These are phyloP conservation scores for Heliornis fulica DNA, from an alignment of 2,113 vertebrate genomes.

Conservation along the genomic window DNA sequence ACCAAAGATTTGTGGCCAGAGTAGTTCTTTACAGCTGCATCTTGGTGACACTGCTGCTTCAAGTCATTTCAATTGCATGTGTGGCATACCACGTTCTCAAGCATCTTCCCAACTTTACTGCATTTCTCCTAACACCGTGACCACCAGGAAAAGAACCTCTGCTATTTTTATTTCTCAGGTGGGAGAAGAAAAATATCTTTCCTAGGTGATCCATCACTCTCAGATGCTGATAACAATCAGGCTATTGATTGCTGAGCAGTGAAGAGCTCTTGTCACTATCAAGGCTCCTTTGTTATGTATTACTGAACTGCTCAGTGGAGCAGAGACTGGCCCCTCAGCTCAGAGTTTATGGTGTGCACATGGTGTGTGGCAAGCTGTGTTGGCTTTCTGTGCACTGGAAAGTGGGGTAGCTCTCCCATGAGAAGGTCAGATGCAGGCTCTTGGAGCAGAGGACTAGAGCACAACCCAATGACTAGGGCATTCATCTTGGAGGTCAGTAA, in stretches of 20 bases:
- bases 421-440: not conserved
- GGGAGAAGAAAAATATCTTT: not conserved
- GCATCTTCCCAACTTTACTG: not conserved
- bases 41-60: not conserved
- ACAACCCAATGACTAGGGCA: not conserved
- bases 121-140: not conserved
- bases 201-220: not conserved
- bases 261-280: not conserved
- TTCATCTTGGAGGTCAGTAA: not conserved
- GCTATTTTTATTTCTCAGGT: not conserved
- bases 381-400: not conserved
- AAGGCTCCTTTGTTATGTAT: not conserved
- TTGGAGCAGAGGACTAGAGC: not conserved
- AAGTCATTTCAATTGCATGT: not conserved
- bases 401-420: not conserved
- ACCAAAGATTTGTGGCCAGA: not conserved
- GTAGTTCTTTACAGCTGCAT: not conserved
- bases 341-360: rapidly evolving
- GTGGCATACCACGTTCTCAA: not conserved
- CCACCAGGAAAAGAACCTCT: not conserved
- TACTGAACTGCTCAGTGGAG: not conserved
- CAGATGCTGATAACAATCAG: not conserved
- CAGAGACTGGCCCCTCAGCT: not conserved
- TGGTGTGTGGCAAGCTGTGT: not conserved
- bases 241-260: not conserved